Conservation (phyloP, 1,140 invertebrate species). For the Teleogryllus occipitalis region DNA sequence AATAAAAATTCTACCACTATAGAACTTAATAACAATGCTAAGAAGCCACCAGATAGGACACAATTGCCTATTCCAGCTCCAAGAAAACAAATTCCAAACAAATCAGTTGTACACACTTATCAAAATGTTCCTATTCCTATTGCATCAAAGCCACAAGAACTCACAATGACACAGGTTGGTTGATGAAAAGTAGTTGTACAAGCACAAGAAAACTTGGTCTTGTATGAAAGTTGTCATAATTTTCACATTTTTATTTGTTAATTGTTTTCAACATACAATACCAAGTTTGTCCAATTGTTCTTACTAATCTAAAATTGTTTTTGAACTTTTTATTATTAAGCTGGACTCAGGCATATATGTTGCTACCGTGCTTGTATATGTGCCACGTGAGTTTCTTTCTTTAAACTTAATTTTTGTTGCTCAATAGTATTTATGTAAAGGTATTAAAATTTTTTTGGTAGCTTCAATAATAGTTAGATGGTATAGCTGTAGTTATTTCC, state of each 20-base stretch:
- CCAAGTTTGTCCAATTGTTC: neutral
- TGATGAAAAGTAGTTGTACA: neutral
- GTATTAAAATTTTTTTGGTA: too few relatives aligned
- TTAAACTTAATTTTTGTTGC: neutral
- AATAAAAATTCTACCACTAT: neutral
- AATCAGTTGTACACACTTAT: slow-evolving; percentile 41
- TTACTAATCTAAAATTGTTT: slow-evolving; percentile 12
- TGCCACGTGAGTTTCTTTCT: slow-evolving; percentile 29
- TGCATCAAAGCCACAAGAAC: slow-evolving; percentile 31
- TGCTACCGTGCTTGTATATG: slow-evolving; percentile 32
- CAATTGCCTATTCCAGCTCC: slow-evolving; percentile 38
- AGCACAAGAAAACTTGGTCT: neutral
- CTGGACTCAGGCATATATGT: slow-evolving; percentile 28
- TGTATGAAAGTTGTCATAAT: neutral
- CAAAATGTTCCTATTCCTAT: slow-evolving; percentile 45
- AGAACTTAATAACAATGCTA: slow-evolving; percentile 14
- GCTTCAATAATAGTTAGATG: too few relatives aligned
- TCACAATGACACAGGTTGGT: slow-evolving; percentile 19
- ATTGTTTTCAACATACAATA: neutral
- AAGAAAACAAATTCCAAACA: slow-evolving; percentile 33
- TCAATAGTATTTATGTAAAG: neutral
- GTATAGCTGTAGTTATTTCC: too few relatives aligned
- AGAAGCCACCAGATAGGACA: neutral
- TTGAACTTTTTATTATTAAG: slow-evolving; percentile 20
- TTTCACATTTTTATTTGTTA: neutral